Base-by-base conservation (phyloP, 2,113 vertebrate genomes). In the Mastomys natalensis region DNA sequence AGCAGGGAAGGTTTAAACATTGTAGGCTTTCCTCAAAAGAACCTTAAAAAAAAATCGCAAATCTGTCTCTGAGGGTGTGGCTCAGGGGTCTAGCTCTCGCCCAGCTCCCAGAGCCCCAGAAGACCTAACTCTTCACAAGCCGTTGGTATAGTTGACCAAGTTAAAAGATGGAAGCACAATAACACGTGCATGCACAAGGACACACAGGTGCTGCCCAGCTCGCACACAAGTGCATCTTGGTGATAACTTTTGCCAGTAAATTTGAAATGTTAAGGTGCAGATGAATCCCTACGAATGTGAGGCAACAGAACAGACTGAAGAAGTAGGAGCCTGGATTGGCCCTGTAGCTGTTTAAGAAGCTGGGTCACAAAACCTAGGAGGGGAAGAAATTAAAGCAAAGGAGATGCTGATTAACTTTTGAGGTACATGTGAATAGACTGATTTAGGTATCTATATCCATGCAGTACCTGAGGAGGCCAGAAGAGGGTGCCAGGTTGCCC, bases 1-100 rank as follows among this genome's bases (percentile, higher is more conserved):
- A 91, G 31, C 16, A 96, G 58, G 60, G 34, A 87, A 87, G 85
- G n/a, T 76, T 81, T 89, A 21, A 94, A 89, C 91, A 37, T 53
- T 60, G 37, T 89, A 58, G 70, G 66, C 13, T 43, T 93, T 90
- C 40, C 70, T 82, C 62, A 34, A 9, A 72, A 87, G n/a, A 86
- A 80, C 13, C 15, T 86, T 51, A 64, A n/a, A 95, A 96, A n/a
- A 60, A 82, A 58, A 43, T 43, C 16, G 17, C 26, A 87, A 77
- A 82, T 29, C 45, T 72, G 45, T 13, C 7, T 5, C 48, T 72
- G 48, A 12, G 66, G 48, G 7, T 88, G 21, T 73, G 9, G 37
- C 86, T 88, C 34, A 72, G 10, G 37, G 37, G 51, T 40, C 26
- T 4, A 29, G 68, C 7, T 26, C 66, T 40, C 0, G 2, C 45